A percentile compares a stretch with the other conserved stretches of the same genome.
These are phyloP conservation scores for Sialia sialis DNA, from an alignment of 2,113 vertebrate genomes.

Conservation along the genomic window DNA sequence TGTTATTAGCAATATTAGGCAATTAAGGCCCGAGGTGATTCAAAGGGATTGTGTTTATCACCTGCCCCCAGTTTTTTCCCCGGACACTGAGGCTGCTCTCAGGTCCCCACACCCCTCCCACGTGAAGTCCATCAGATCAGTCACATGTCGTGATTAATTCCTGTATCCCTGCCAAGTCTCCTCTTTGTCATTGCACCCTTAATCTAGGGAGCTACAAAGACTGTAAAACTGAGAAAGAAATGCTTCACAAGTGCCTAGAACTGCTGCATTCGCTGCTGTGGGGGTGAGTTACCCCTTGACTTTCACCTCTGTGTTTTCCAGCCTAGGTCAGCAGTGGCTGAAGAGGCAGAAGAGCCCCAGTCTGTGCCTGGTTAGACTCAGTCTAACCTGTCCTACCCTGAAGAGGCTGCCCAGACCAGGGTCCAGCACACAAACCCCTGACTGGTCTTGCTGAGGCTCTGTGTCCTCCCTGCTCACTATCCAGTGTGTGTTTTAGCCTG, in stretches of 20 bases:
- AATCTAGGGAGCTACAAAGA: constrained; percentile 46
- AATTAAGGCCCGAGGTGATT: neutral
- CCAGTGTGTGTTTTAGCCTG: neutral
- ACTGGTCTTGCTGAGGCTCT: neutral
- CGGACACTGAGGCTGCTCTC: constrained; percentile 58
- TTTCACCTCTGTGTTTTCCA: neutral
- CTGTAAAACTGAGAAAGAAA: constrained; percentile 28
- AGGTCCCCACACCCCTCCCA: constrained; percentile 65
- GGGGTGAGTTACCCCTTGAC: constrained; percentile 17
- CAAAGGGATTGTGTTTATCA: neutral
- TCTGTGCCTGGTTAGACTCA: neutral
- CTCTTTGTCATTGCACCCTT: constrained; percentile 57
- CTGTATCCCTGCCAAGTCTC: constrained; percentile 65
- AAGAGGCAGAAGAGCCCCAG: neutral
- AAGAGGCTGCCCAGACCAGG: neutral
- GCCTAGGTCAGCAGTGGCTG: neutral
- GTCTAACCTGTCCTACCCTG: neutral
- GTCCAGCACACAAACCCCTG: neutral
- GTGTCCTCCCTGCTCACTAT: fast-evolving
- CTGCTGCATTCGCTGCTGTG: constrained; percentile 65
- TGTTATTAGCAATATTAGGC: neutral
- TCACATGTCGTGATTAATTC: constrained; percentile 51
- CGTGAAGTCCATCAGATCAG: constrained; percentile 61
- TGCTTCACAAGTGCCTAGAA: constrained; percentile 68
- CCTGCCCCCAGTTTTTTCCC: neutral